phyloP scores from a whole-genome alignment of 2,797 vertebrate species.

The Euthynnus affinis region DNA sequence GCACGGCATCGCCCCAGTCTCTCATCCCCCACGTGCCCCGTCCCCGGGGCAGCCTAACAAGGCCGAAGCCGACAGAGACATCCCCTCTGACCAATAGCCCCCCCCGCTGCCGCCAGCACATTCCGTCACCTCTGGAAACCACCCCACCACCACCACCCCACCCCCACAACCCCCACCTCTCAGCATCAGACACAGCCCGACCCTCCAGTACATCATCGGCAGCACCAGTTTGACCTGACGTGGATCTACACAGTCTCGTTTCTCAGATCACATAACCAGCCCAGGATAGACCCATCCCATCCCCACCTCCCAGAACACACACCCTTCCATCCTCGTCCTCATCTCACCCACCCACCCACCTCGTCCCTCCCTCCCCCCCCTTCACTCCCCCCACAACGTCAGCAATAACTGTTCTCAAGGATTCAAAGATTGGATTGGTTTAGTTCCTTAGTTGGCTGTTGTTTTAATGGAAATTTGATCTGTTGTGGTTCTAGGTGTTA shows the following conservation, averaged over 20 bases:
- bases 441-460: conserved; percentile 78
- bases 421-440: conserved; percentile 84
- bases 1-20: conserved; percentile 90
- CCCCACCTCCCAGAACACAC: conserved; percentile 48
- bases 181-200: conserved; percentile 69
- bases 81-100: conserved; percentile 95
- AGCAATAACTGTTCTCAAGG: conserved; percentile 91
- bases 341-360: conserved; percentile 27
- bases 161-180: conserved; percentile 51
- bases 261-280: conserved; percentile 83
- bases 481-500: conserved; percentile 79
- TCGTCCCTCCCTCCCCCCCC: conserved; percentile 1
- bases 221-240: conserved; percentile 73
- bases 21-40: conserved; percentile 91
- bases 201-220: conserved; percentile 70
- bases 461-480: conserved; percentile 79
- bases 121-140: conserved; percentile 86
- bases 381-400: conserved; percentile 73
- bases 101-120: conserved; percentile 80
- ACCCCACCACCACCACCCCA: conserved; percentile 38
- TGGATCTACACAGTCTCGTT: conserved; percentile 76
- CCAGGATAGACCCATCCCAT: conserved; percentile 65
- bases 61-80: conserved; percentile 96
- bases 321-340: conserved; percentile 49
- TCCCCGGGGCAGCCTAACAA: conserved; percentile 93